Evolutionary conservation across 2,888 invertebrate species (phyloP).

Genomic region (Punctoribates punctum): DNA sequence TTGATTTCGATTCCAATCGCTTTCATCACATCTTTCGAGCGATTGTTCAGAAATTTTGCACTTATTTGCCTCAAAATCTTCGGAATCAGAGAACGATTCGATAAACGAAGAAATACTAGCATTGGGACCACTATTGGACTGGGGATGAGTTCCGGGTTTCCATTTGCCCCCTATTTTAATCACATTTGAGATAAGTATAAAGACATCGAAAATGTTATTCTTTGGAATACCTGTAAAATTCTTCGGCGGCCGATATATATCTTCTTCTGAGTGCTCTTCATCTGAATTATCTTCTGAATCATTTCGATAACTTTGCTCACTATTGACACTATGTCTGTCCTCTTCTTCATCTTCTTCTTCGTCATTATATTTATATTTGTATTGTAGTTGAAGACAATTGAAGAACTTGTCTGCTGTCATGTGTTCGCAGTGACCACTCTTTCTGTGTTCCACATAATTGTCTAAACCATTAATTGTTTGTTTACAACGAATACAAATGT

Average conservation of each 20-base stretch:
- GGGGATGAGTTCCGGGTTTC: constrained; percentile 63
- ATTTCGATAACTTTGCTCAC: constrained; percentile 48
- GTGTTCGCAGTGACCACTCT: constrained; percentile 54
- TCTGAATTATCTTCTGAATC: constrained; percentile 46
- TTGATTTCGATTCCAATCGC: neutral
- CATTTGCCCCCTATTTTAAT: constrained; percentile 63
- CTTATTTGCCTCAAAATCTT: neutral
- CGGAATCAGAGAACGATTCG: neutral
- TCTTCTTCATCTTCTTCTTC: constrained; percentile 19
- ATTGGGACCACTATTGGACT: neutral
- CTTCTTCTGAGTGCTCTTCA: constrained; percentile 37
- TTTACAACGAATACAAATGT: constrained; percentile 83
- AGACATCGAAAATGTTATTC: neutral
- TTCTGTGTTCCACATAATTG: constrained; percentile 78
- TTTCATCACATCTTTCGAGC: neutral
- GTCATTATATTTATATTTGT: constrained; percentile 33
- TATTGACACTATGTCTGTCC: neutral
- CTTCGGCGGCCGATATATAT: constrained; percentile 49
- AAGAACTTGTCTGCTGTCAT: constrained; percentile 33
- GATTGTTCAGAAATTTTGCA: neutral
- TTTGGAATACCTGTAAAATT: constrained; percentile 50
- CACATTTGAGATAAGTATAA: neutral
- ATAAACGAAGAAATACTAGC: neutral
- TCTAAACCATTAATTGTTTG: constrained; percentile 76
- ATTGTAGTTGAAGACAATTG: constrained; percentile 32